A percentile compares a stretch with the other conserved stretches of the same genome.
These are phyloP conservation scores for Erannis defoliaria DNA, from an alignment of 2,888 invertebrate species.

Conservation along the genomic window DNA sequence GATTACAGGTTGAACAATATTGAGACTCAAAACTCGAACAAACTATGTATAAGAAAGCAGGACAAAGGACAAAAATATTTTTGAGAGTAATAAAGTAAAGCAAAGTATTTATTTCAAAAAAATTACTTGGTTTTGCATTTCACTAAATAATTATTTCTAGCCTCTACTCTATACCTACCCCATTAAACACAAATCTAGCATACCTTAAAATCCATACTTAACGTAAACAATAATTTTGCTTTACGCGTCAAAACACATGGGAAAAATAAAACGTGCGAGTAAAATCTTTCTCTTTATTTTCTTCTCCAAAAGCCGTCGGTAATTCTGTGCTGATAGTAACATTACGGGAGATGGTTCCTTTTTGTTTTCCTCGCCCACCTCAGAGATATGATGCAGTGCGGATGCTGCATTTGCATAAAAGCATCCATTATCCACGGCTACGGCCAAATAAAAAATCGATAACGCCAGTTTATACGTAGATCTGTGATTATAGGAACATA, in stretches of 20 bases:
- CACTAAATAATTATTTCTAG: too few relatives aligned
- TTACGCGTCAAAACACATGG: neutral
- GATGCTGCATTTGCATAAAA: constrained; percentile 83
- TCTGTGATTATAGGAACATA: constrained; percentile 30
- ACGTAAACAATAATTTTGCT: neutral
- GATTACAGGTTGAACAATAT: too few relatives aligned
- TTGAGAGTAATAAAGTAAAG: too few relatives aligned
- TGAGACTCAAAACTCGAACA: too few relatives aligned
- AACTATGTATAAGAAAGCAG: too few relatives aligned
- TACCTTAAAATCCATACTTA: neutral
- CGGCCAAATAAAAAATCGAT: constrained; percentile 82
- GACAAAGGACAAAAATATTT: too few relatives aligned
- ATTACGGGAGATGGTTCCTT: constrained; percentile 19
- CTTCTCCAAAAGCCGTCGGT: constrained; percentile 36
- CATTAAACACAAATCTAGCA: too few relatives aligned
- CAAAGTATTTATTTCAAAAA: too few relatives aligned
- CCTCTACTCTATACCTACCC: too few relatives aligned
- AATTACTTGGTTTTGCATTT: too few relatives aligned
- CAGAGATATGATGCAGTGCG: constrained; percentile 78
- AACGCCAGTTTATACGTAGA: constrained; percentile 55
- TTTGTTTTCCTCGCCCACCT: constrained; percentile 55
- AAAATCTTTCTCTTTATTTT: constrained; percentile 24
- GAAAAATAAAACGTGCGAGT: neutral
- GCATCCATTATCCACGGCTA: constrained; percentile 80
- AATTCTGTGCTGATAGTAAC: constrained; percentile 26